Evolutionary conservation across 1,140 invertebrate species (phyloP).

Genomic region (Coelopa frigida): DNA sequence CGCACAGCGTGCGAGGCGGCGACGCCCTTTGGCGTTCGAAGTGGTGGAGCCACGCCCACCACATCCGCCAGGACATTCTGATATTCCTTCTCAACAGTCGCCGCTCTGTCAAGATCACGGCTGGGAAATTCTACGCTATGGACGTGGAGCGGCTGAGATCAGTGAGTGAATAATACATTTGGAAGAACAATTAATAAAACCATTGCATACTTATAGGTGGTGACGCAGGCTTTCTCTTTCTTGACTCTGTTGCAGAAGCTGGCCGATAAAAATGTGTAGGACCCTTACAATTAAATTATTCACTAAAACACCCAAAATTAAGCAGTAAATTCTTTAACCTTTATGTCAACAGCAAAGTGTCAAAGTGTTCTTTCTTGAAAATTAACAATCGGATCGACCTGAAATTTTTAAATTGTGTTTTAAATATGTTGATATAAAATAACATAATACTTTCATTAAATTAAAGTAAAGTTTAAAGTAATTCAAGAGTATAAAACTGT

Average conservation of each 20-base stretch:
- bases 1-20: conserved; percentile 31
- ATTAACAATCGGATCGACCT: too few species aligned
- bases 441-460: too few species aligned
- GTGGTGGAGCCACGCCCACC: conserved; percentile 25
- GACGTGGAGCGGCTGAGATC: conserved; percentile 32
- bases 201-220: conserved; percentile 22
- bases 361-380: too few species aligned
- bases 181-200: background rate
- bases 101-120: conserved; percentile 29
- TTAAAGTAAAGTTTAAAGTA: too few species aligned
- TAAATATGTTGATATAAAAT: too few species aligned
- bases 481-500: too few species aligned
- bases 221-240: conserved; percentile 40
- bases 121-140: conserved; percentile 39
- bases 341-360: too few species aligned
- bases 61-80: conserved; percentile 27
- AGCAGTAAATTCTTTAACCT: too few species aligned
- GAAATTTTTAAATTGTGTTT: too few species aligned
- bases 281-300: too few species aligned
- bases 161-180: conserved; percentile 15
- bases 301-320: too few species aligned
- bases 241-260: conserved; percentile 47
- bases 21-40: conserved; percentile 31
- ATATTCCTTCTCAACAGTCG: conserved; percentile 32
- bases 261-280: conserved; percentile 66